Percentiles rank a stretch among this genome's conserved stretches.
phyloP scores from a whole-genome alignment of 2,113 vertebrate species.

The Struthio camelus region DNA sequence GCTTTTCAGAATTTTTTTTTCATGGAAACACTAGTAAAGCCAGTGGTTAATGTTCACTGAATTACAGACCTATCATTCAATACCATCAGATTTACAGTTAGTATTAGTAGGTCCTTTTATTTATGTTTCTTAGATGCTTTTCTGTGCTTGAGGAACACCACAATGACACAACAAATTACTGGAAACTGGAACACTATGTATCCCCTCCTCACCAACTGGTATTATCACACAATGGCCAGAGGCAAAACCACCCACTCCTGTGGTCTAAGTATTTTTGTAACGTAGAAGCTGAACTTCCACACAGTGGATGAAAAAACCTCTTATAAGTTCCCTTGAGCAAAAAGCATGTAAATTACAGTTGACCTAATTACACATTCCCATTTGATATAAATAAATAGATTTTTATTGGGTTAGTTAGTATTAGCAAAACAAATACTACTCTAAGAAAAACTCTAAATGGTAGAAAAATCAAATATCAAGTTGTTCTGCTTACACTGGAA shows the following conservation, averaged over 20 bases:
- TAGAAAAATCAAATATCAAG: neutral
- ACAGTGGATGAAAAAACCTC: neutral
- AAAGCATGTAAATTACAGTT: neutral
- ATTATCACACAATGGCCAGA: neutral
- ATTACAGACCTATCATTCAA: neutral
- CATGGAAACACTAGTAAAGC: neutral
- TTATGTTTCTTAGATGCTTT: neutral
- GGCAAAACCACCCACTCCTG: neutral
- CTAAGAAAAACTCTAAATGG: neutral
- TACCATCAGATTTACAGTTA: neutral
- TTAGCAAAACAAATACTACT: neutral
- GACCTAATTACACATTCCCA: neutral
- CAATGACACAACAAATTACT: neutral
- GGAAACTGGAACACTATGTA: neutral
- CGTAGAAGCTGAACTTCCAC: neutral
- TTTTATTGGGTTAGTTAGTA: neutral
- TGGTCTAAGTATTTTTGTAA: neutral
- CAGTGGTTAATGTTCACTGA: neutral
- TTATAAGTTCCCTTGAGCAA: neutral
- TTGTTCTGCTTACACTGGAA: neutral
- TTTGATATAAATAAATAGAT: constrained; percentile 12
- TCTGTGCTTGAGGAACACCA: neutral
- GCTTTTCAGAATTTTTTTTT: neutral
- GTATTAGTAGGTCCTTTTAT: neutral
- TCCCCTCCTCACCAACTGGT: neutral